A percentile compares a stretch with the other conserved stretches of the same genome.
phyloP scores from a whole-genome alignment of 2,113 vertebrate species.

The Apodemus speciosus region DNA sequence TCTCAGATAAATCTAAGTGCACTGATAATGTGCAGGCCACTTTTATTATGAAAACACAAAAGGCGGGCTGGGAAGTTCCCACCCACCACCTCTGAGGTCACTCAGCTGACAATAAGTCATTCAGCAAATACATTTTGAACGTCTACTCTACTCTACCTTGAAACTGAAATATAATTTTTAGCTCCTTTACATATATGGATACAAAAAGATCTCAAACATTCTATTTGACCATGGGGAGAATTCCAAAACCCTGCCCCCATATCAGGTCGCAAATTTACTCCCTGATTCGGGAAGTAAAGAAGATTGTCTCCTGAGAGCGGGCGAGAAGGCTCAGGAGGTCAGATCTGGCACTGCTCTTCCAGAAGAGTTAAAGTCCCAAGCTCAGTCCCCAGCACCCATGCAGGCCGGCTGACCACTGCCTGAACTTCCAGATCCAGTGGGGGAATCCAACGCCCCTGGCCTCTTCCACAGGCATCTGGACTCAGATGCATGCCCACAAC shows the following conservation, averaged over 20 bases:
- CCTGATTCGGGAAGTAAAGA: background rate
- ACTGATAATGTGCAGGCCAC: background rate
- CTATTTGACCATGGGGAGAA: background rate
- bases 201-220: background rate
- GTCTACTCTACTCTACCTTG: background rate
- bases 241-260: background rate
- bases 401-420: too few species aligned
- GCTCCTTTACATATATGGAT: background rate
- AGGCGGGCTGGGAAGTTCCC: constrained; percentile 2
- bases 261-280: constrained; percentile 14
- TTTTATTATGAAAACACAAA: constrained; percentile 8
- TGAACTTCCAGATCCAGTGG: background rate
- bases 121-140: constrained; percentile 52
- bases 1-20: background rate
- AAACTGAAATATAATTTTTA: constrained; percentile 27
- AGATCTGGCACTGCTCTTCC: background rate
- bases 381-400: background rate
- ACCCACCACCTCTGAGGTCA: constrained; percentile 14
- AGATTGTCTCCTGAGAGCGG: background rate
- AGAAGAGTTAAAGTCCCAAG: background rate
- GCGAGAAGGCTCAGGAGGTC: background rate
- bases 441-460: background rate
- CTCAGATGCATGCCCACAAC: background rate
- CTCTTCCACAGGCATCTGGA: background rate
- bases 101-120: background rate